Evolutionary conservation across 2,888 invertebrate genomes (phyloP), one percentile per base, ranked within the genome.

Genomic region (Cheilosia vernalis): DNA sequence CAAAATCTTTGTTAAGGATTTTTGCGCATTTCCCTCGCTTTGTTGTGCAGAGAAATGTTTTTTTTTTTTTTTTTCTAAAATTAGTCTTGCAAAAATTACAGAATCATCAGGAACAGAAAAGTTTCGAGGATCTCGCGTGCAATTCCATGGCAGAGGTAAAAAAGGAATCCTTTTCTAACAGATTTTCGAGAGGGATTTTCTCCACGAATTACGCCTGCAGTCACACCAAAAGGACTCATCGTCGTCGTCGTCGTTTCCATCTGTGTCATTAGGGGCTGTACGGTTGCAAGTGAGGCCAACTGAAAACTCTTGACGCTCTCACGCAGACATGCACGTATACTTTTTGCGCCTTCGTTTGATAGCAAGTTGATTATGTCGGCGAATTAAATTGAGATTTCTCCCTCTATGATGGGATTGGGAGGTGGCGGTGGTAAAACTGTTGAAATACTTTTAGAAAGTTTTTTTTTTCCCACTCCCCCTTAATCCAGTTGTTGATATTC

Each of bases 331-430:
- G 24, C 10, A 15, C 21, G 17, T 21, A 21, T 19, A 53, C 51
- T n/a, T 17, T 21, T 13, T 21, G 19, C 4, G 24, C 19, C 24
- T 56, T 56, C 13, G 6, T 56, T 53, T 61, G 60, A 58, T 53
- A 53, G 67, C 60, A 67, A 76, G 61, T 69, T 69, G 79, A 58
- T 70, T 79, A 72, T 60, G 73, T 10, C 49, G 61, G 49, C 51
- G 24, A 56, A 74, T 58, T 44, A 49, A 63, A 67, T 67, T 56
- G 40, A 33, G 67, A 72, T 60, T 61, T 53, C 17, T 2, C 13
- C 53, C 67, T 42, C n/a, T 13, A 13, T 2, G 37, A 21, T 51
- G 51, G 49, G 21, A 27, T 44, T 27, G 13, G 19, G 17, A 0
- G 44, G 61, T 33, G 6, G 61, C 4, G 6, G 13, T 17, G 30